Percentiles rank a stretch among this genome's conserved stretches.
Evolutionary conservation across 1,140 invertebrate species (phyloP).

Genomic region (Oryctes rhinoceros): DNA sequence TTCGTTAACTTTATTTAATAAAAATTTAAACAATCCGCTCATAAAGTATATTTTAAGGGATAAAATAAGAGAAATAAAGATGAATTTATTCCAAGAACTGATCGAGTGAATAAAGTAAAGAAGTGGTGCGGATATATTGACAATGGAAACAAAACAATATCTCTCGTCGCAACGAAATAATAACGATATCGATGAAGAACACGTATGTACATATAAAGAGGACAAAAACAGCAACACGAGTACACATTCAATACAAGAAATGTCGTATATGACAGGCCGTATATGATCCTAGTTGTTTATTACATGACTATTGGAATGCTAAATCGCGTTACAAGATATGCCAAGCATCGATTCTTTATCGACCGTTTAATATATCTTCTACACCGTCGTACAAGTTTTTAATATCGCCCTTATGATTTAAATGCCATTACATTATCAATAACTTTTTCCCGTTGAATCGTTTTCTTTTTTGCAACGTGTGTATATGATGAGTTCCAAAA

Average conservation of each 20-base stretch:
- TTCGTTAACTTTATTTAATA: too few relatives aligned
- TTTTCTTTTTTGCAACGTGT: background rate
- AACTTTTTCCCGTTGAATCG: background rate
- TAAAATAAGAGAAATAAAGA: too few relatives aligned
- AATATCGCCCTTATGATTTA: slow-evolving; percentile 36
- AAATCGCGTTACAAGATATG: slow-evolving; percentile 53
- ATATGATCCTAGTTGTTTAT: slow-evolving; percentile 52
- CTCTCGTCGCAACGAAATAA: slow-evolving; percentile 9
- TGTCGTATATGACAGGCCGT: slow-evolving; percentile 48
- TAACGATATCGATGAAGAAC: slow-evolving; percentile 23
- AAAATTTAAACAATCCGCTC: too few relatives aligned
- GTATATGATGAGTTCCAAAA: background rate
- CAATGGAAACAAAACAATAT: background rate
- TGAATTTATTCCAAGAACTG: too few relatives aligned
- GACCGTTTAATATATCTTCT: slow-evolving; percentile 28
- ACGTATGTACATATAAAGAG: slow-evolving; percentile 5
- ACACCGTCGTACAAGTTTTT: slow-evolving; percentile 24
- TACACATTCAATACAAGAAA: slow-evolving; percentile 29
- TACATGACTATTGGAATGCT: slow-evolving; percentile 51
- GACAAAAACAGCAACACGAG: slow-evolving; percentile 24
- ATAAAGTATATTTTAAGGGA: too few relatives aligned
- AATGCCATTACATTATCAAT: slow-evolving; percentile 27
- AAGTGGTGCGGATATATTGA: background rate
- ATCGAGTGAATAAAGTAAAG: too few relatives aligned
- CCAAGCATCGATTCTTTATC: slow-evolving; percentile 52